Percentiles rank a stretch among this genome's conserved stretches.
These are phyloP conservation scores for Eidolon helvum DNA, from an alignment of 2,113 vertebrate species.

Conservation along the genomic window DNA sequence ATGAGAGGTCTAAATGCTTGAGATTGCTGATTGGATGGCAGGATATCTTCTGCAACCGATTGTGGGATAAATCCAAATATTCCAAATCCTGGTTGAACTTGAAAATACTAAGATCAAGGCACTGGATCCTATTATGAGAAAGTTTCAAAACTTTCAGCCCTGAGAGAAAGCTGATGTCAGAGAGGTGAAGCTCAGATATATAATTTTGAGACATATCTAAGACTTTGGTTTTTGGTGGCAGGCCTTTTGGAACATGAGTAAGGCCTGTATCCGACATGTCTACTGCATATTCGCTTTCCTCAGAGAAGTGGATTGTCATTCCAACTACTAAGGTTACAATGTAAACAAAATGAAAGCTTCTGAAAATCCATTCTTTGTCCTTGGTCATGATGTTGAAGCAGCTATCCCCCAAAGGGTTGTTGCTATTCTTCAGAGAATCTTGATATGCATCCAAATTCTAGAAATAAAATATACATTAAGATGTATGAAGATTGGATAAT, in stretches of 20 bases:
- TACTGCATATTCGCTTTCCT: conserved; percentile 61
- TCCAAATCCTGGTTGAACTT: conserved; percentile 82
- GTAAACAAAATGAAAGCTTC: neutral
- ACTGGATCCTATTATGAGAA: conserved; percentile 85
- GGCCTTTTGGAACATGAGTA: conserved; percentile 72
- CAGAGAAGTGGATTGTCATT: conserved; percentile 43
- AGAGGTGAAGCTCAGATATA: conserved; percentile 81
- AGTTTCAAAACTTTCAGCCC: conserved; percentile 85
- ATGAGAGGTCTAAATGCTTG: conserved; percentile 86
- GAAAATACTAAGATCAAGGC: conserved; percentile 83
- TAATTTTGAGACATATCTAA: conserved; percentile 89
- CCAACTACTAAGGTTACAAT: conserved; percentile 30
- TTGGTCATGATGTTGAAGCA: conserved; percentile 35
- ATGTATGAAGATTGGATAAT: neutral
- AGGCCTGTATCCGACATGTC: conserved; percentile 77
- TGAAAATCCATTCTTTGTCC: neutral
- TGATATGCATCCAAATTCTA: conserved; percentile 40
- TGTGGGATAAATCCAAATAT: conserved; percentile 90
- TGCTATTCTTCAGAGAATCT: conserved; percentile 34
- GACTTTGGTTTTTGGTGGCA: conserved; percentile 58
- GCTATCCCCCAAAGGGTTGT: neutral
- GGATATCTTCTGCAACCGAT: conserved; percentile 84
- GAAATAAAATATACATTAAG: neutral
- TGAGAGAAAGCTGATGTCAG: conserved; percentile 80
- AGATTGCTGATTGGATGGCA: conserved; percentile 76